Evolutionary conservation across 1,140 invertebrate species (phyloP).

Genomic region (Campodea augens): DNA sequence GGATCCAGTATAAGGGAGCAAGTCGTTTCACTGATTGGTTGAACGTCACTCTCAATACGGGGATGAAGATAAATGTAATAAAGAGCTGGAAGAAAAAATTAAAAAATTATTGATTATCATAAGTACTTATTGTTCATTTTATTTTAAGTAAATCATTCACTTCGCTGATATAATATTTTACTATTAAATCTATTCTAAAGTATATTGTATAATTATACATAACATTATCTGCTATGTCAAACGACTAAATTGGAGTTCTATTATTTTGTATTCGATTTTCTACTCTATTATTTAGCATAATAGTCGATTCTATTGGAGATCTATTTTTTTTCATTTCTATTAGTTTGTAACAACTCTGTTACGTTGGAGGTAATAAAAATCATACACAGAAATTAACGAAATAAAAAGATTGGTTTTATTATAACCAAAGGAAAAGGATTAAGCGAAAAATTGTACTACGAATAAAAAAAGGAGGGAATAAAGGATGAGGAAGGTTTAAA

Average conservation of each 20-base stretch:
- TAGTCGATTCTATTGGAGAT: constrained; percentile 2
- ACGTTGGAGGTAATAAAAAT: too few relatives aligned
- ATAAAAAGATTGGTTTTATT: too few relatives aligned
- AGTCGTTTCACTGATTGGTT: constrained; percentile 54
- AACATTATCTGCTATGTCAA: constrained; percentile 4
- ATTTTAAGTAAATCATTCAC: too few relatives aligned
- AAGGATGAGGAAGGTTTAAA: too few relatives aligned
- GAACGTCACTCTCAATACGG: constrained; percentile 49
- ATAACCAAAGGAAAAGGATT: too few relatives aligned
- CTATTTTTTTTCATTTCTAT: constrained; percentile 14
- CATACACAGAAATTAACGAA: too few relatives aligned
- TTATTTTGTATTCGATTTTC: constrained; percentile 28
- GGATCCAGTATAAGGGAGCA: constrained; percentile 32
- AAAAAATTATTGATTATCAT: constrained; percentile 49
- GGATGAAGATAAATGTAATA: constrained; percentile 41
- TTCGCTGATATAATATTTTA: constrained; percentile 40
- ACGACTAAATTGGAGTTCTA: constrained; percentile 7
- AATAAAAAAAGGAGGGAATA: too few relatives aligned
- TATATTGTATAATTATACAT: constrained; percentile 25
- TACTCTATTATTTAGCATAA: constrained; percentile 27
- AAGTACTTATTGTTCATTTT: too few relatives aligned
- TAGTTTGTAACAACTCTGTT: too few relatives aligned
- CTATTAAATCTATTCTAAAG: constrained; percentile 45
- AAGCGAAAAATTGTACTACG: too few relatives aligned
- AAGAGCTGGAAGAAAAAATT: constrained; percentile 43